Evolutionary conservation across 2,888 invertebrate genomes (phyloP).

Genomic region (Miltochrista miniata): DNA sequence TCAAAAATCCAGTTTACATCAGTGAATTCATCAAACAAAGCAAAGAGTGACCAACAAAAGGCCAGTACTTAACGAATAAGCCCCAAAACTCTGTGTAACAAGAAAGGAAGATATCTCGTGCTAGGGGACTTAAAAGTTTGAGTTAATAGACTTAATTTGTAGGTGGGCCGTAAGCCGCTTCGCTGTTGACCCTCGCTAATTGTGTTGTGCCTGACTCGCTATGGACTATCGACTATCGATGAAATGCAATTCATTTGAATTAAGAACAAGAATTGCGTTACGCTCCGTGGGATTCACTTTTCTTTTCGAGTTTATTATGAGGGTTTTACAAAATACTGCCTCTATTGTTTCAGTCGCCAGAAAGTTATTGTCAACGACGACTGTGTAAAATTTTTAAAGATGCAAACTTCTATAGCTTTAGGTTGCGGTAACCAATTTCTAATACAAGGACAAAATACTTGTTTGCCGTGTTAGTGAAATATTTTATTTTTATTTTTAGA

Average conservation of each 20-base stretch:
- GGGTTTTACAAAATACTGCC: too few relatives aligned
- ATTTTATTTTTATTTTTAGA: too few relatives aligned
- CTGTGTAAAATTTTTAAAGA: too few relatives aligned
- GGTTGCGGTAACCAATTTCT: too few relatives aligned
- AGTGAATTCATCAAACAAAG: conserved; percentile 67
- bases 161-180: conserved; percentile 76
- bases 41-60: conserved; percentile 68
- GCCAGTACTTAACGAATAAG: conserved; percentile 78
- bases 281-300: too few relatives aligned
- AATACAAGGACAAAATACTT: too few relatives aligned
- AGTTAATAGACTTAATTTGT: conserved; percentile 83
- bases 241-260: conserved; percentile 34
- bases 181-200: conserved; percentile 65
- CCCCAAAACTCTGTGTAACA: conserved; percentile 71
- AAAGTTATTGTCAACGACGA: too few relatives aligned
- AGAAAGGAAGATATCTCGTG: conserved; percentile 79
- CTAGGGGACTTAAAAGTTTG: conserved; percentile 81
- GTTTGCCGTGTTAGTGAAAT: too few relatives aligned
- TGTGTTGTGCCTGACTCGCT: conserved; percentile 45
- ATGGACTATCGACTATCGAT: conserved; percentile 58
- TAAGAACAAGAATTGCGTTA: conserved; percentile 16
- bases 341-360: too few relatives aligned
- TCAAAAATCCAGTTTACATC: conserved; percentile 61
- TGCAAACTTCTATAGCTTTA: too few relatives aligned
- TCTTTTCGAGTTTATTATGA: too few relatives aligned